Percentiles rank a stretch among this genome's conserved stretches.
Evolutionary conservation across 1,140 invertebrate species (phyloP).

Genomic region (Achatina immaculata): DNA sequence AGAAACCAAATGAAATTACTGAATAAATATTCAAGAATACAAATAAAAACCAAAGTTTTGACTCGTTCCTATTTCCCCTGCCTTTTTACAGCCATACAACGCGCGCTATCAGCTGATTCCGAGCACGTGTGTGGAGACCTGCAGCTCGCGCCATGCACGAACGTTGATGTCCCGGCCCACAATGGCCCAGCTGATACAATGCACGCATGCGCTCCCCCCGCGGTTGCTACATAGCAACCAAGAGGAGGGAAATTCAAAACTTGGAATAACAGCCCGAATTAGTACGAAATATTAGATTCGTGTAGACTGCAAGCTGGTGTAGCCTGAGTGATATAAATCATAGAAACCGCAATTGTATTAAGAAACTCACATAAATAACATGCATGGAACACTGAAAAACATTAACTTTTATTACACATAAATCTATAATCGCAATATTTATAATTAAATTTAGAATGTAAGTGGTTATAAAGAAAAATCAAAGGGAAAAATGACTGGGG

Average conservation of each 20-base stretch:
- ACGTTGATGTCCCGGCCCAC: conserved; percentile 31
- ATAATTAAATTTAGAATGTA: too few species aligned
- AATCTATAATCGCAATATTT: too few species aligned
- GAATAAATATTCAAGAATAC: background rate
- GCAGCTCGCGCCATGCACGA: conserved; percentile 30
- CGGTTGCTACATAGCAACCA: conserved; percentile 39
- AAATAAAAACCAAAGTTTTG: background rate
- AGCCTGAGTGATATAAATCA: too few species aligned
- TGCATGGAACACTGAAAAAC: too few species aligned
- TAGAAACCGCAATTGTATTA: too few species aligned
- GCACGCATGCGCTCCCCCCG: conserved; percentile 35
- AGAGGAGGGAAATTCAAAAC: conserved; percentile 39
- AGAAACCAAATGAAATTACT: too few species aligned
- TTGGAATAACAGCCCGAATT: background rate
- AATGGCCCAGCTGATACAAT: conserved; percentile 31
- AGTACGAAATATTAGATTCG: background rate
- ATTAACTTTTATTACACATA: too few species aligned
- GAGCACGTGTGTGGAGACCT: conserved; percentile 24
- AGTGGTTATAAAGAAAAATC: too few species aligned
- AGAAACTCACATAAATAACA: too few species aligned
- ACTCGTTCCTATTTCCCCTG: background rate
- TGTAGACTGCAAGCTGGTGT: background rate
- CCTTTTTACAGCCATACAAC: background rate
- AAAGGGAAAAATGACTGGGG: too few species aligned
- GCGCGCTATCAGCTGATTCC: conserved; percentile 31